Evolutionary conservation across 2,113 vertebrate species (phyloP).

Genomic region (Orcinus orca): DNA sequence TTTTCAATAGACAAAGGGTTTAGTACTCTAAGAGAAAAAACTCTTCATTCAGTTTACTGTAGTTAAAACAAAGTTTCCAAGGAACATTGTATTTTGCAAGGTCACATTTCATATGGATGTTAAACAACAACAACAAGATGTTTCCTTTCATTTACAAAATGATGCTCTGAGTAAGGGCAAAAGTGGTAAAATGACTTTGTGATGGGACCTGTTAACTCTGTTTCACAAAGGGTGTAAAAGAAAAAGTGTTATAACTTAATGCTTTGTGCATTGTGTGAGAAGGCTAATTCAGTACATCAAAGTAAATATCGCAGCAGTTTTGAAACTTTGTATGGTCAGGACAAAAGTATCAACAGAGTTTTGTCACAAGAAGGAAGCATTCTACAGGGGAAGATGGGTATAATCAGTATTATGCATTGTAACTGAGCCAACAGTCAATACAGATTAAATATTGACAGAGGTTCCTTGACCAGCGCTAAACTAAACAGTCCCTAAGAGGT

Average conservation of each 20-base stretch:
- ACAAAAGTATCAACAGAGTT: constrained; percentile 66
- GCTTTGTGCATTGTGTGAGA: background rate
- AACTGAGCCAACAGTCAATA: constrained; percentile 65
- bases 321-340: constrained; percentile 37
- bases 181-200: background rate
- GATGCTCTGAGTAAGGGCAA: background rate
- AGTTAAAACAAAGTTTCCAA: background rate
- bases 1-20: background rate
- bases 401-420: constrained; percentile 56
- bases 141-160: background rate
- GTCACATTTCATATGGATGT: background rate
- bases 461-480: constrained; percentile 9
- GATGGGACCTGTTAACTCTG: background rate
- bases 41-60: background rate
- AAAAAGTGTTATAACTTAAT: background rate
- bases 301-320: constrained; percentile 62
- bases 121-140: background rate
- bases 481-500: constrained; percentile 31
- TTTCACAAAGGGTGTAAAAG: background rate
- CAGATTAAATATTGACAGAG: constrained; percentile 78
- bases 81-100: background rate
- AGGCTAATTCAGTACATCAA: background rate
- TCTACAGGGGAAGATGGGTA: constrained; percentile 65
- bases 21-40: background rate
- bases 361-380: constrained; percentile 53